phyloP scores from a whole-genome alignment of 2,888 invertebrate species.

The Dione juno region DNA sequence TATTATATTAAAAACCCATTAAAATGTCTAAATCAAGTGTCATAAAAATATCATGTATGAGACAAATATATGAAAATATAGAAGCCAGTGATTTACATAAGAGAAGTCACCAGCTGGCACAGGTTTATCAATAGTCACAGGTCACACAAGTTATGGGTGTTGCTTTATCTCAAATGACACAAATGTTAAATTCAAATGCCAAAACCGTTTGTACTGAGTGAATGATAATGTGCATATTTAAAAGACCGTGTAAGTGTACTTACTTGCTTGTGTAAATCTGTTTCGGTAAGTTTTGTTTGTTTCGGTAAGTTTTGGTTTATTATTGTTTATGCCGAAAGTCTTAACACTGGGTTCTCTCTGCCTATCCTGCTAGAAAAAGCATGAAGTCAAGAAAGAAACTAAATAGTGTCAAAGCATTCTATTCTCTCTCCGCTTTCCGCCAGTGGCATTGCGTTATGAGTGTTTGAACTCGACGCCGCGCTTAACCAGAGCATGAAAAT shows the following conservation, averaged over 20 bases:
- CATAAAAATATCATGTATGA: no score
- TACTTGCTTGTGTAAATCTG: slow-evolving; percentile 9
- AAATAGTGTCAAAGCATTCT: no score
- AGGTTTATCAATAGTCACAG: slow-evolving; percentile 31
- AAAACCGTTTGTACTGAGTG: slow-evolving; percentile 40
- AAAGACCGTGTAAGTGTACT: slow-evolving; percentile 7
- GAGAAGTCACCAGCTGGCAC: slow-evolving; percentile 8
- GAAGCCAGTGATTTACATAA: not conserved
- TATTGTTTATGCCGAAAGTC: no score
- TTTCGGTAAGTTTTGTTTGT: not conserved
- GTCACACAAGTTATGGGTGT: slow-evolving; percentile 43
- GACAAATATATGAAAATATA: not conserved
- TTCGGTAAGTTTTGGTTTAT: not conserved
- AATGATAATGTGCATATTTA: slow-evolving; percentile 33
- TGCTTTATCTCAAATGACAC: slow-evolving; percentile 40
- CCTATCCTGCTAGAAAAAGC: no score
- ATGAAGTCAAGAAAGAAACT: no score
- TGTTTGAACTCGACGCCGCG: no score
- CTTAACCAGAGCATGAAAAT: no score
- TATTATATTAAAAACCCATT: no score
- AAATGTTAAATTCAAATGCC: slow-evolving; percentile 47
- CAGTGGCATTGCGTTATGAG: no score
- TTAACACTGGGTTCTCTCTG: no score
- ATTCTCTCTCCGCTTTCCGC: no score
- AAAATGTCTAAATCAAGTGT: no score